Conservation (phyloP, 1,140 invertebrate genomes). For the Myzus persicae region DNA sequence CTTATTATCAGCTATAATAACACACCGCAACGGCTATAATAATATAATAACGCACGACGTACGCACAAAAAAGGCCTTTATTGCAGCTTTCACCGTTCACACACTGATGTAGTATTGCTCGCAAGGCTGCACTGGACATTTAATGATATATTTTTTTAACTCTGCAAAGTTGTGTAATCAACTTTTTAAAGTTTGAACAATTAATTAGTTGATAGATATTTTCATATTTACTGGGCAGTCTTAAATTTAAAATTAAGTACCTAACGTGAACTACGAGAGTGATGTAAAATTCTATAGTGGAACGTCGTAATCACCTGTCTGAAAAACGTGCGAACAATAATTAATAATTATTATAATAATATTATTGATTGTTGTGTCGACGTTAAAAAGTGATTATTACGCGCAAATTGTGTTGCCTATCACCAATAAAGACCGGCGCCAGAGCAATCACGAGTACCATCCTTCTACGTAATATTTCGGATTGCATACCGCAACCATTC, state of each 20-base stretch:
- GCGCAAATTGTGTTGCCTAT: not conserved
- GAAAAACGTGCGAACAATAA: not conserved
- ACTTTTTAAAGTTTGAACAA: not conserved
- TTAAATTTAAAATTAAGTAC: not conserved
- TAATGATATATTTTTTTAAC: not conserved
- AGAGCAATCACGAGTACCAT: not conserved
- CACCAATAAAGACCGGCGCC: not conserved
- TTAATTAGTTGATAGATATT: not conserved
- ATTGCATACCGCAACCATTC: not conserved
- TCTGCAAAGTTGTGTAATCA: not conserved
- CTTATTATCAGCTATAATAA: not conserved
- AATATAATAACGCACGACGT: not conserved
- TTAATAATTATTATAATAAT: not conserved
- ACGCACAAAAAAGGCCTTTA: not conserved
- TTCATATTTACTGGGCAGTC: not conserved
- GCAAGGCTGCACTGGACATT: not conserved
- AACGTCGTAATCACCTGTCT: not conserved
- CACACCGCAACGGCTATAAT: not conserved
- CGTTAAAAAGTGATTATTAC: not conserved
- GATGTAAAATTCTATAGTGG: not conserved
- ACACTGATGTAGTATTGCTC: not conserved
- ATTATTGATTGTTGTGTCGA: not conserved
- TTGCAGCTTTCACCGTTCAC: not conserved
- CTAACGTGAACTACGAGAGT: not conserved
- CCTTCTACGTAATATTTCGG: not conserved